Conservation (phyloP, 1,140 invertebrate genomes). For the Araneus ventricosus region DNA sequence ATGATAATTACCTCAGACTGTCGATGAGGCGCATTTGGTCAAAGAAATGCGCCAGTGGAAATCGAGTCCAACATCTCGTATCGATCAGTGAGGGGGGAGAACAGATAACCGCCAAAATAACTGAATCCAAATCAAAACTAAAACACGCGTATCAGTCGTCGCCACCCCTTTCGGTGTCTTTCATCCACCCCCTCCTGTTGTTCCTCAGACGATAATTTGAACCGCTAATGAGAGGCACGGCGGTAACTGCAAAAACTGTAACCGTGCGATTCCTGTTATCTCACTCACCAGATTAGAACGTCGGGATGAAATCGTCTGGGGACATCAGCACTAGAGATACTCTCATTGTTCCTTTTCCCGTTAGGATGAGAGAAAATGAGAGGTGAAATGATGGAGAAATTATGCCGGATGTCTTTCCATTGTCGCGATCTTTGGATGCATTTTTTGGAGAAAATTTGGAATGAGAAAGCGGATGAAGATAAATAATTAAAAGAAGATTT, state of each 20-base stretch:
- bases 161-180: neutral
- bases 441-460: neutral
- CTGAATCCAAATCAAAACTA: neutral
- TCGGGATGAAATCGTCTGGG: neutral
- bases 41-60: neutral
- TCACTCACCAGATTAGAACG: too few species aligned
- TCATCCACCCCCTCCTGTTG: neutral
- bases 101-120: slow-evolving; percentile 6
- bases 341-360: neutral
- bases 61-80: neutral
- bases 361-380: neutral
- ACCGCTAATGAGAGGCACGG: neutral
- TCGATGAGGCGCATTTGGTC: neutral
- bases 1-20: neutral
- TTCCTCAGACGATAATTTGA: neutral
- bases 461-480: neutral
- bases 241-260: too few species aligned
- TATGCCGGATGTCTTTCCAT: too few species aligned
- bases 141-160: neutral
- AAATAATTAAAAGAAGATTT: neutral
- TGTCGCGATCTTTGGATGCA: too few species aligned
- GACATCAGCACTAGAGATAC: neutral
- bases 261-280: too few species aligned
- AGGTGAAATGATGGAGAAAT: neutral
- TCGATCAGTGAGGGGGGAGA: neutral